Evolutionary conservation across 1,140 invertebrate genomes (phyloP), one percentile per base, ranked within the genome.

Genomic region (Drosophila micromelanica): DNA sequence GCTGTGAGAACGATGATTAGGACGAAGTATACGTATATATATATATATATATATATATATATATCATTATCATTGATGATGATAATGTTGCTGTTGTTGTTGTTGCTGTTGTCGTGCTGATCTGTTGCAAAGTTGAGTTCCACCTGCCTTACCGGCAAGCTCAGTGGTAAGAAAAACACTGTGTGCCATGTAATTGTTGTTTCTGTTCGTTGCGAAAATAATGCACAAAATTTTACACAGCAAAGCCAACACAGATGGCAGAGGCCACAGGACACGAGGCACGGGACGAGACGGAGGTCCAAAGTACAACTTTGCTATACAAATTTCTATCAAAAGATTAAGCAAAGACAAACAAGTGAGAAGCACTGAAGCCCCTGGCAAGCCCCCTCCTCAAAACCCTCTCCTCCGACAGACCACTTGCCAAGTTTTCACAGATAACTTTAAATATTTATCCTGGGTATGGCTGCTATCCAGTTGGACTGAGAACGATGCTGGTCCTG

Each of bases 261-360:
- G 27, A n/a, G 20, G 37, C 11, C 8, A 27, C 27, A 5, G 5
- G 27, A 27, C 27, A 30, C 27, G n/a, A 46, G 46, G 35, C 15
- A 20, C n/a, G 60, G n/a, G 54, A 27, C 51, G n/a, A 13, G 20
- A 7, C 13, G 17, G 15, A 20, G 51, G 35, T 45, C 3, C 42
- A 45, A 60, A 52, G 73, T 27, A 72, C 79, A 87, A 87, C 67
- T 89, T 87, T 89, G 78, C 65, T 72, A 89, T 87, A 87, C 82
- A 89, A 87, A 87, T 87, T 89, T 87, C 84, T 87, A 87, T 89
- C 84, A 89, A 89, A 87, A 87, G 82, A 87, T 87, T 87, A 87
- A 87, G 82, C 79, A 87, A 86, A 86, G 82, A 86, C 82, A 86
- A 86, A 86, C 75, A 86, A 86, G 75, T 76, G 78, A 76, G 76